phyloP scores from a whole-genome alignment of 2,888 invertebrate genomes.

The Mesoligia furuncula region DNA sequence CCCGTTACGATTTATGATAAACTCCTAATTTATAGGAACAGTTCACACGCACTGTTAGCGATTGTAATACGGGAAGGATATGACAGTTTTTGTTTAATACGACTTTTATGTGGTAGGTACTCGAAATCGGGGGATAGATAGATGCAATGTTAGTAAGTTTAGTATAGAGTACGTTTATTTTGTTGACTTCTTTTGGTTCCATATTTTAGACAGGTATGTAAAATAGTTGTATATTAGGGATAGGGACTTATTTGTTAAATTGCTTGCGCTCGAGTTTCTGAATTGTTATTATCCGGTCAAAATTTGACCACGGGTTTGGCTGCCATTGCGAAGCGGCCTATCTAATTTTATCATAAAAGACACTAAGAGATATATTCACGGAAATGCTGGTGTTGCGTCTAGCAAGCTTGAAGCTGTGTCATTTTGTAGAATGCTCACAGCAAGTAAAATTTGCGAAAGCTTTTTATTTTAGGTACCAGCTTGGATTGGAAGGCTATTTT shows the following conservation, averaged over 20 bases:
- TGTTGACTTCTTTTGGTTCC: background rate
- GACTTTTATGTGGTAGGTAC: conserved; percentile 17
- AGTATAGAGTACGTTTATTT: too few species aligned
- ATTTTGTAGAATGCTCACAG: background rate
- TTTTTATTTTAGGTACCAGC: background rate
- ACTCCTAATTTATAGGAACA: conserved; percentile 59
- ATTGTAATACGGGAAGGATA: conserved; percentile 54
- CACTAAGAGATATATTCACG: background rate
- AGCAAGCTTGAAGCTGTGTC: too few species aligned
- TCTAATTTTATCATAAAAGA: background rate
- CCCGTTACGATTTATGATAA: conserved; percentile 66
- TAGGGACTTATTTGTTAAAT: background rate
- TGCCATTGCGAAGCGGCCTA: background rate
- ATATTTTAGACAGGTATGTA: background rate
- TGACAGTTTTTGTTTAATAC: conserved; percentile 58
- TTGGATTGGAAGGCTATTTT: too few species aligned
- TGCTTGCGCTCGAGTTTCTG: background rate
- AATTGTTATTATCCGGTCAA: background rate
- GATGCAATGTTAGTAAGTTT: background rate
- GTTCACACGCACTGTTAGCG: conserved; percentile 70
- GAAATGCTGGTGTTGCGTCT: background rate
- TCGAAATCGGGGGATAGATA: conserved; percentile 7
- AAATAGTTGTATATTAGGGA: background rate
- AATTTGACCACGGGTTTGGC: background rate
- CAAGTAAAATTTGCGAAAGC: background rate